Conservation (phyloP, 1,140 invertebrate species). For the Drosophila sp. region DNA sequence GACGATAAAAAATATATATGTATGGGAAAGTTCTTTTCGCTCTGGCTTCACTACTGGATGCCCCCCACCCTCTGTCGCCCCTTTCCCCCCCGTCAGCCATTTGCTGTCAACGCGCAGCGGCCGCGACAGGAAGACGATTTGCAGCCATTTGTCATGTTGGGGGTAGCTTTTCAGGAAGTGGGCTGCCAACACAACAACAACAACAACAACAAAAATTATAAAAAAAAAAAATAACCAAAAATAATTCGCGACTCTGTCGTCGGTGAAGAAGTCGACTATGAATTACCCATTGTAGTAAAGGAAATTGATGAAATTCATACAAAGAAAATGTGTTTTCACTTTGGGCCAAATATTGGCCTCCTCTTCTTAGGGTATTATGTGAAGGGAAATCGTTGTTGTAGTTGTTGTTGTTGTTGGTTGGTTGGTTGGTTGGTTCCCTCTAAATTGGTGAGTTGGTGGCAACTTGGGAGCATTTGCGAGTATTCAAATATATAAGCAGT, state of each 20-base stretch:
- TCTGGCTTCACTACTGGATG: background rate
- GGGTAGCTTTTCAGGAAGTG: constrained; percentile 29
- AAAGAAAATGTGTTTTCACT: no score
- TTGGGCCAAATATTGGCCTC: no score
- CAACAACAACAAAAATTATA: constrained; percentile 1
- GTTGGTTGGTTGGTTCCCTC: background rate
- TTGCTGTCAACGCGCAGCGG: constrained; percentile 72
- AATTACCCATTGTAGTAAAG: background rate
- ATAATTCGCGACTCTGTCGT: background rate
- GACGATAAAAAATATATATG: constrained; percentile 55
- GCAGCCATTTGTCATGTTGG: constrained; percentile 79
- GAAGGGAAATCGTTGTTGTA: constrained; percentile 39
- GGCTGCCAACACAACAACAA: constrained; percentile 13
- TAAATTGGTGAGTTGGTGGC: background rate
- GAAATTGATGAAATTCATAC: no score
- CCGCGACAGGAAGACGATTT: constrained; percentile 80
- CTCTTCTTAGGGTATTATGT: background rate
- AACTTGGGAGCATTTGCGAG: constrained; percentile 8
- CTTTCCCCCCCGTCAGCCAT: constrained; percentile 29
- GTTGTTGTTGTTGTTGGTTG: constrained; percentile 29
- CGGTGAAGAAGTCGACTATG: background rate
- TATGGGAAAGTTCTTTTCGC: background rate
- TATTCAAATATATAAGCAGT: constrained; percentile 79
- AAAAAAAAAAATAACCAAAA: constrained; percentile 3
- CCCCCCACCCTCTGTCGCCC: background rate